These are phyloP conservation scores for Enoplosus armatus DNA, from an alignment of 2,797 vertebrate species.

Conservation along the genomic window DNA sequence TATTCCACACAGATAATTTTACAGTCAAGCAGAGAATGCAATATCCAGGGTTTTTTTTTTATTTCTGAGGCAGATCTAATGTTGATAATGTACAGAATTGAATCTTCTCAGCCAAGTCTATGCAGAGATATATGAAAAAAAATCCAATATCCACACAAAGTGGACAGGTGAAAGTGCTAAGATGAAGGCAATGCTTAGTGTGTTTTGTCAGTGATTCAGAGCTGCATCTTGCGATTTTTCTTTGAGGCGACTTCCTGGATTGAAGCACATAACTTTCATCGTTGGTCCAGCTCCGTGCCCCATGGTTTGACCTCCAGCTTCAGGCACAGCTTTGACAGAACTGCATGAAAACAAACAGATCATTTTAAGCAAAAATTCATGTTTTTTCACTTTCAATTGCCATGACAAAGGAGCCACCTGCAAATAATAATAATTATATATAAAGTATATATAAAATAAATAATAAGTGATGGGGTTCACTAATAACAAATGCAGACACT, in stretches of 20 bases:
- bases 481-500: background rate
- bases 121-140: constrained; percentile 46
- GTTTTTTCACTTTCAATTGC: background rate
- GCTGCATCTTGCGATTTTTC: constrained; percentile 61
- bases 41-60: constrained; percentile 55
- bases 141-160: constrained; percentile 66
- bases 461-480: background rate
- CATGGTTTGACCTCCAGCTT: constrained; percentile 67
- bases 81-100: constrained; percentile 51
- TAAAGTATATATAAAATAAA: no score
- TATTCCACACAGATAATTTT: constrained; percentile 73
- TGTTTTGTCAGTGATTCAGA: constrained; percentile 70
- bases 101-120: constrained; percentile 61
- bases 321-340: constrained; percentile 38
- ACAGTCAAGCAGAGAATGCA: constrained; percentile 47
- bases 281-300: constrained; percentile 58
- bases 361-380: constrained; percentile 4
- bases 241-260: constrained; percentile 81
- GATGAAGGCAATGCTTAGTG: constrained; percentile 48
- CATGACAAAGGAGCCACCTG: constrained; percentile 6
- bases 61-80: constrained; percentile 50
- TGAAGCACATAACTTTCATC: constrained; percentile 72
- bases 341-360: constrained; percentile 46
- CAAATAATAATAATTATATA: no score
- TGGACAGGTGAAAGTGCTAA: constrained; percentile 32